phyloP scores from a whole-genome alignment of 2,888 invertebrate species.

The Heteropelma amictum region DNA sequence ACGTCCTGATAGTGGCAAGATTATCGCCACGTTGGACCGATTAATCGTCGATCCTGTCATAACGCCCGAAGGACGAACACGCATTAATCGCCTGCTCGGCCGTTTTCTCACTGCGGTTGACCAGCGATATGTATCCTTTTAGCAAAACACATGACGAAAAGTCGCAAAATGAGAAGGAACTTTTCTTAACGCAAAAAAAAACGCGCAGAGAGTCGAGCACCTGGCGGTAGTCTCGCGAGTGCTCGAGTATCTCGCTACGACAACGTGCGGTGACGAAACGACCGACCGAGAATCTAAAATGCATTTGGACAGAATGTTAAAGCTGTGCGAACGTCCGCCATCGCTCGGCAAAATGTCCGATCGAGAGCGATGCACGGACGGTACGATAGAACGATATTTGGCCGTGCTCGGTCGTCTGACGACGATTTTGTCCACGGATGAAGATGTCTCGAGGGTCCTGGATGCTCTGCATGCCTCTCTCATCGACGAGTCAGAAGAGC shows the following conservation, averaged over 20 bases:
- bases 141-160: too few relatives aligned
- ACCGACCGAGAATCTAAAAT: slow-evolving; percentile 65
- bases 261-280: slow-evolving; percentile 52
- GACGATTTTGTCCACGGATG: slow-evolving; percentile 63
- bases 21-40: slow-evolving; percentile 62
- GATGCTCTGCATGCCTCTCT: too few relatives aligned
- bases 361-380: slow-evolving; percentile 56
- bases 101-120: slow-evolving; percentile 60
- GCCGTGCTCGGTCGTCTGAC: slow-evolving; percentile 71
- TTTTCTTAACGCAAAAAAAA: background rate
- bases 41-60: slow-evolving; percentile 65
- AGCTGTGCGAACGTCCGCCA: slow-evolving; percentile 69
- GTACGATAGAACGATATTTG: slow-evolving; percentile 74
- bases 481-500: too few relatives aligned
- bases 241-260: slow-evolving; percentile 70
- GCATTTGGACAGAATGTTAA: slow-evolving; percentile 68
- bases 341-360: slow-evolving; percentile 71
- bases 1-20: slow-evolving; percentile 47
- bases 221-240: slow-evolving; percentile 70
- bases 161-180: background rate
- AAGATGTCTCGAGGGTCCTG: slow-evolving; percentile 57
- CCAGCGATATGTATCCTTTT: slow-evolving; percentile 71
- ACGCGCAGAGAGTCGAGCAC: slow-evolving; percentile 71
- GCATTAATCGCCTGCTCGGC: slow-evolving; percentile 63
- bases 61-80: slow-evolving; percentile 49